These are phyloP conservation scores for Acipenser ruthenus DNA, from an alignment of 2,797 vertebrate genomes.

Conservation along the genomic window DNA sequence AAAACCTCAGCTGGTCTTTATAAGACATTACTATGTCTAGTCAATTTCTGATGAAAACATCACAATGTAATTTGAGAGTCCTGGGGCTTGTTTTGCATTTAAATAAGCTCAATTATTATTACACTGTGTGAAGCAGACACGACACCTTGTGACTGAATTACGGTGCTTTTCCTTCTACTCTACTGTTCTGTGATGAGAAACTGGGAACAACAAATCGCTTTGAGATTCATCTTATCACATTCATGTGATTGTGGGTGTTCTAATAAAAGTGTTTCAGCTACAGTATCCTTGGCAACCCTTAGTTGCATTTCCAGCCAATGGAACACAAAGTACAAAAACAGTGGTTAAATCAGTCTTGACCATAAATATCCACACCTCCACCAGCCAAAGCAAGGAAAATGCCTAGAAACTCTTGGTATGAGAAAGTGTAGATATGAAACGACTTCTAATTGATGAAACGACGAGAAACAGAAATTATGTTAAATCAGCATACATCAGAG, in stretches of 20 bases:
- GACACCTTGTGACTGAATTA: not conserved
- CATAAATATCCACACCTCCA: no score
- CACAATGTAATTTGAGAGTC: constrained; percentile 26
- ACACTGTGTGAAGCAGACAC: not conserved
- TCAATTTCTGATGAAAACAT: constrained; percentile 28
- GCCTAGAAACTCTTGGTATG: no score
- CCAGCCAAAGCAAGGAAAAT: no score
- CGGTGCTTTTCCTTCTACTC: not conserved
- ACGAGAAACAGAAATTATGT: no score
- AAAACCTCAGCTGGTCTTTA: constrained; percentile 23
- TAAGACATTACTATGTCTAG: constrained; percentile 14
- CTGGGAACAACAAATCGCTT: not conserved
- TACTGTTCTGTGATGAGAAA: not conserved
- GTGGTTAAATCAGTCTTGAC: no score
- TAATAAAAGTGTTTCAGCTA: not conserved
- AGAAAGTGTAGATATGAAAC: no score
- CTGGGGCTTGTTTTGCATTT: not conserved
- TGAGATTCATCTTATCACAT: not conserved
- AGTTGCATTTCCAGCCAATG: no score
- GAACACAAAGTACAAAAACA: no score
- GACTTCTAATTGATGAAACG: no score
- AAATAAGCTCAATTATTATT: not conserved
- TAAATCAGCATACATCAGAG: no score
- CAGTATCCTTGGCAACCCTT: constrained; percentile 7
- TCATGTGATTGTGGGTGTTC: not conserved